A percentile compares a stretch with the other conserved stretches of the same genome.
These are phyloP conservation scores for Daboia siamensis DNA, from an alignment of 2,113 vertebrate species.

Conservation along the genomic window DNA sequence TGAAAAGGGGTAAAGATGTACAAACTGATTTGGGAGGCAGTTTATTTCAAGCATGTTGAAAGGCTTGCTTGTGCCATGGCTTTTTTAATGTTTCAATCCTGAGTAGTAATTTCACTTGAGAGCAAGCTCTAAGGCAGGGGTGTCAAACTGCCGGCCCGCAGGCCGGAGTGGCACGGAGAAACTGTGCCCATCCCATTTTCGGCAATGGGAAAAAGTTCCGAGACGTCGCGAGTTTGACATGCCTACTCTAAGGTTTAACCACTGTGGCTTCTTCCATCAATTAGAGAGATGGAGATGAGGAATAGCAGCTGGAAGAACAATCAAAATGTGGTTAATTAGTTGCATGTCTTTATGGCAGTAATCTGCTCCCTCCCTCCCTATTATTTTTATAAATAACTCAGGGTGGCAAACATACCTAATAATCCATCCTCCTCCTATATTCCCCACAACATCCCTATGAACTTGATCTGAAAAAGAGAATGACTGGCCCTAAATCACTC, in stretches of 20 bases:
- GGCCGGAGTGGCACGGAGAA: too few relatives aligned
- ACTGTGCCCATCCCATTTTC: too few relatives aligned
- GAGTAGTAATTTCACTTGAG: neutral
- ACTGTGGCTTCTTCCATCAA: neutral
- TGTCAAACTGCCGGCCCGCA: too few relatives aligned
- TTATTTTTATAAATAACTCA: neutral
- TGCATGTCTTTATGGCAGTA: neutral
- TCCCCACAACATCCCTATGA: neutral
- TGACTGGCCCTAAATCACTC: neutral
- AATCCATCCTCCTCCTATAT: neutral
- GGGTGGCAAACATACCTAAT: neutral
- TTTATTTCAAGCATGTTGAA: neutral
- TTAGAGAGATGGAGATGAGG: neutral
- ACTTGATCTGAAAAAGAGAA: neutral
- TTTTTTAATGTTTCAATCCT: neutral
- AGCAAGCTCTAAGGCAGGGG: neutral
- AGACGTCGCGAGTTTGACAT: too few relatives aligned
- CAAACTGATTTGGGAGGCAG: neutral
- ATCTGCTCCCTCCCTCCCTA: neutral
- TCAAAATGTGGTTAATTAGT: neutral
- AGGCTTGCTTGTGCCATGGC: neutral
- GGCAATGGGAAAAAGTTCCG: too few relatives aligned
- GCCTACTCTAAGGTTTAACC: too few relatives aligned
- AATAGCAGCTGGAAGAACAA: neutral
- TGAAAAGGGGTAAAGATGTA: constrained; percentile 10